Evolutionary conservation across 2,888 invertebrate species (phyloP).

Genomic region (Microchrysa polita): DNA sequence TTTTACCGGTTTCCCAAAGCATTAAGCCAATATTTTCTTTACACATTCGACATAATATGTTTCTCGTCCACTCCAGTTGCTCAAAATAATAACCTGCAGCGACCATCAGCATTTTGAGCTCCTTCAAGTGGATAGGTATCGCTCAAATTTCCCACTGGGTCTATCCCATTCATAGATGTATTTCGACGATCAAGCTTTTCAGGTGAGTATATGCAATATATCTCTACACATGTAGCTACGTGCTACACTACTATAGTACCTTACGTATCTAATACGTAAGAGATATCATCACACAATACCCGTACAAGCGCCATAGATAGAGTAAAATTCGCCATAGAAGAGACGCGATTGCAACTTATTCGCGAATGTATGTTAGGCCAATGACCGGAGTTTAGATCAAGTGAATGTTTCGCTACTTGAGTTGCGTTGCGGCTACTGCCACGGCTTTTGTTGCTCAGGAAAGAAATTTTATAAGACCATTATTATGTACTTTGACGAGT

Average conservation of each 20-base stretch:
- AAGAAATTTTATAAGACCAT: conserved; percentile 25
- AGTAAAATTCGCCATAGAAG: not conserved
- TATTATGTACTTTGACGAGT: not conserved
- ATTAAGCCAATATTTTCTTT: too few species aligned
- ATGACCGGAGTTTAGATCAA: conserved; percentile 58
- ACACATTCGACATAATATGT: too few species aligned
- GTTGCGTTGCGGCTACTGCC: not conserved
- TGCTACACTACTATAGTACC: not conserved
- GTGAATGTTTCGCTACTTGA: conserved; percentile 38
- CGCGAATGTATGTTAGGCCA: conserved; percentile 64
- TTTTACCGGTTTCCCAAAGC: too few species aligned
- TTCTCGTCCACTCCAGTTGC: too few species aligned
- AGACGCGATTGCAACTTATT: conserved; percentile 33
- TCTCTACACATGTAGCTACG: too few species aligned
- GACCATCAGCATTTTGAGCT: too few species aligned
- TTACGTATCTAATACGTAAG: not conserved
- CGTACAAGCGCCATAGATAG: conserved; percentile 17
- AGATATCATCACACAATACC: not conserved
- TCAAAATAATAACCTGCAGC: too few species aligned
- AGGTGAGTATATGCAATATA: not conserved
- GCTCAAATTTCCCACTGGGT: not conserved
- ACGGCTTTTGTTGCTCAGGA: conserved; percentile 23
- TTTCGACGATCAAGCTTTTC: not conserved
- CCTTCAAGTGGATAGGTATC: too few species aligned
- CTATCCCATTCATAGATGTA: not conserved